Evolutionary conservation across 2,797 vertebrate species (phyloP), one percentile per base, ranked within the genome.

Genomic region (Lophius americanus): DNA sequence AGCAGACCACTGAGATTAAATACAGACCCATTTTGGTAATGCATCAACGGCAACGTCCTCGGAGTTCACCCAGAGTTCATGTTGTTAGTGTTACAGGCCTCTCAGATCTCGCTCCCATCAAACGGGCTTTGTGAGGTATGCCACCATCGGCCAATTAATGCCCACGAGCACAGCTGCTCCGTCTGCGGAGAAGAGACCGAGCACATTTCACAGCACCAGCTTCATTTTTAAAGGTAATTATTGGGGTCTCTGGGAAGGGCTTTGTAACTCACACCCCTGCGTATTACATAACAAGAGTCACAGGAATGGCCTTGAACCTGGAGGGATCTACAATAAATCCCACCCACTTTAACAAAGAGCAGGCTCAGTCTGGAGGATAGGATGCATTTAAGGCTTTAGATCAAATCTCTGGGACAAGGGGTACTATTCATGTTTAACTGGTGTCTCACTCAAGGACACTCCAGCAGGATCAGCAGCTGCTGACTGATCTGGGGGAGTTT

Each of bases 21-120:
- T 67, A 72, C 60, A 65, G 57, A 38, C 36, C 61, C 64, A 37
- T 78, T 84, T 75, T 70, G 56, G 76, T 87, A 68, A 86, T 69
- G 73, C 11, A 76, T 82, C 69, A 83, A 62, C 49, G 1, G 23
- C 4, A 59, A 32, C 42, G 72, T 71, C 70, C 64, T 51, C 13
- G 59, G 72, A 65, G 90, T 91, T 92, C 89, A 89, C 14, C 6
- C 63, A 64, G 72, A 90, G 90, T 91, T 92, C 86, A 89, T 70
- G 82, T 85, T 87, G 64, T 89, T 87, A 84, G 75, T 81, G 51
- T 77, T 83, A 82, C 78, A 65, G 75, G 54, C 59, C 75, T 63
- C 82, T 85, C 79, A 55, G 49, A 83, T 89, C 85, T 88, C 87
- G 70, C 78, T 47, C 75, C 82, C 82, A 90, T 92, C 87, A 90